These are phyloP conservation scores for Pseudolycoriella hygida DNA, from an alignment of 2,888 invertebrate species.

Conservation along the genomic window DNA sequence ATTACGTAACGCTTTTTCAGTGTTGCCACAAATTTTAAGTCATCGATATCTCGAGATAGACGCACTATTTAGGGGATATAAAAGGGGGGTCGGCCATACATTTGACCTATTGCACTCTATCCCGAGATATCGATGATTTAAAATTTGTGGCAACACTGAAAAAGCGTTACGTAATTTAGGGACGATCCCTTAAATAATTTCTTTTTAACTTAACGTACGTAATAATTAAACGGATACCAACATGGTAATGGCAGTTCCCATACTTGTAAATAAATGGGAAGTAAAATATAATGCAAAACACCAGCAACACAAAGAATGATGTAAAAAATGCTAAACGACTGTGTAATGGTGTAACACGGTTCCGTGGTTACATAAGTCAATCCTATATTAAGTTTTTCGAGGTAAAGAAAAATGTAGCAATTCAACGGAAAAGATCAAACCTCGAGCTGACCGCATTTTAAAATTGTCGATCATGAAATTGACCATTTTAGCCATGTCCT, in stretches of 20 bases:
- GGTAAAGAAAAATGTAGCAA: background rate
- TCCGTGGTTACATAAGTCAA: constrained; percentile 19
- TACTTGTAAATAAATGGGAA: constrained; percentile 17
- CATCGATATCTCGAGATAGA: too few relatives aligned
- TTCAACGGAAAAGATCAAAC: too few relatives aligned
- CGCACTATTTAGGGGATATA: too few relatives aligned
- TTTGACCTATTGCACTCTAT: too few relatives aligned
- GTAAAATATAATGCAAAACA: constrained; percentile 16
- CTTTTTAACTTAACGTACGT: constrained; percentile 10
- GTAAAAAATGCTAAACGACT: constrained; percentile 15
- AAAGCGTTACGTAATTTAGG: too few relatives aligned
- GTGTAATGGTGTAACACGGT: constrained; percentile 12
- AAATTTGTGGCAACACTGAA: too few relatives aligned
- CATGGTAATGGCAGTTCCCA: constrained; percentile 19
- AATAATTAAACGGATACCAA: constrained; percentile 23
- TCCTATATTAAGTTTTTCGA: constrained; percentile 11
- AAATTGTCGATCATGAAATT: constrained; percentile 2
- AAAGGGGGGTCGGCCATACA: too few relatives aligned
- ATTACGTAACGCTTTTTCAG: too few relatives aligned
- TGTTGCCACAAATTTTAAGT: too few relatives aligned
- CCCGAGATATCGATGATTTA: too few relatives aligned
- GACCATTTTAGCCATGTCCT: background rate
- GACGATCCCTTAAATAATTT: too few relatives aligned
- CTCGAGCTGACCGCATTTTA: constrained; percentile 1
- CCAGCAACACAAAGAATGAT: constrained; percentile 16